These are phyloP conservation scores for Lycophotia porphyrea DNA, from an alignment of 2,888 invertebrate genomes.

Conservation along the genomic window DNA sequence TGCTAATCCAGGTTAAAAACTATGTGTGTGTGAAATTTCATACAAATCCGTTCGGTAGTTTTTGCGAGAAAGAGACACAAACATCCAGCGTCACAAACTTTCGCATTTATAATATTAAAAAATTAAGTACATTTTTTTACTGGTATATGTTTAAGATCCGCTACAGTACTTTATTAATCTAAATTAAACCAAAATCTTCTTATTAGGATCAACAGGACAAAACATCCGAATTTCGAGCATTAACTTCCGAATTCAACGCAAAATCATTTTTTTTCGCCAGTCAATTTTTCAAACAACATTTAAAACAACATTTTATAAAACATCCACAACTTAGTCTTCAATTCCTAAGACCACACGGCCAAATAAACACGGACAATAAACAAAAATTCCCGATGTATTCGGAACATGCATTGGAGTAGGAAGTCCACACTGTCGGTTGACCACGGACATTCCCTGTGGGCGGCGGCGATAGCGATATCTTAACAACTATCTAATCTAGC, in stretches of 20 bases:
- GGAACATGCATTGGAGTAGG: conserved; percentile 67
- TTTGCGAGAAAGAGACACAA: no score
- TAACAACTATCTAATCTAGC: conserved; percentile 74
- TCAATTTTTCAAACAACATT: neutral
- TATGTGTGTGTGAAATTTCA: no score
- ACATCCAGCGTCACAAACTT: no score
- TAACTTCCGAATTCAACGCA: neutral
- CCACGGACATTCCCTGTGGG: conserved; percentile 74
- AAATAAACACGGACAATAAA: conserved; percentile 52
- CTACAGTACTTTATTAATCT: neutral
- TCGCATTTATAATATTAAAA: no score
- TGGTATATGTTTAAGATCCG: neutral
- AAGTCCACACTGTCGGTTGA: conserved; percentile 69
- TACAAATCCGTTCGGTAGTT: no score
- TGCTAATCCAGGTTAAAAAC: no score
- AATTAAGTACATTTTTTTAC: no score
- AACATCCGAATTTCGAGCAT: no score
- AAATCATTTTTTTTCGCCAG: no score
- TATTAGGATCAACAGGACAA: no score
- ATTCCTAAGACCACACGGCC: conserved; percentile 41
- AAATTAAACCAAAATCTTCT: neutral
- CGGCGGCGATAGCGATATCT: conserved; percentile 75
- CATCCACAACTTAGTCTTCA: neutral
- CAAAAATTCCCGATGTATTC: conserved; percentile 54
- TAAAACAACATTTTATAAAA: neutral